A percentile compares a stretch with the other conserved stretches of the same genome.
phyloP scores from a whole-genome alignment of 2,888 invertebrate genomes.

The Physocephala rufipes region DNA sequence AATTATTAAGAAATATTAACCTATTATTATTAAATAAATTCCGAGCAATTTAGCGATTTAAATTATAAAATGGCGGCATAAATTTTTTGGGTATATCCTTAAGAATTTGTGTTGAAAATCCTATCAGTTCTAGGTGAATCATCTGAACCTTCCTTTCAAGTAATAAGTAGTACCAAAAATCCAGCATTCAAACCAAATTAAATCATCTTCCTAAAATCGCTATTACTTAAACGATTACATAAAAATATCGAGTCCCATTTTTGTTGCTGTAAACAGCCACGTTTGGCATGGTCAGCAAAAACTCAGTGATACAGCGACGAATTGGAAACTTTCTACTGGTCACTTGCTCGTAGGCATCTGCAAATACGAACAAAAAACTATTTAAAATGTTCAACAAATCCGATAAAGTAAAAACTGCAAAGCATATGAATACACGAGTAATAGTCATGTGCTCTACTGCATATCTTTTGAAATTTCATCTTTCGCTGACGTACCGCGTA shows the following conservation, averaged over 20 bases:
- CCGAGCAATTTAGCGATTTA: too few relatives aligned
- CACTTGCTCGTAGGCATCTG: slow-evolving; percentile 14
- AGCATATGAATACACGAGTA: not conserved
- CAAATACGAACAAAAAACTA: not conserved
- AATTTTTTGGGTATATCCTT: too few relatives aligned
- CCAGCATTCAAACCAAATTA: too few relatives aligned
- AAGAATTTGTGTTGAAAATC: too few relatives aligned
- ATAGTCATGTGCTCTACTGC: not conserved
- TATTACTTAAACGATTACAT: slow-evolving; percentile 9
- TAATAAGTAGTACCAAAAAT: too few relatives aligned
- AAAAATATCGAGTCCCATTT: slow-evolving; percentile 23
- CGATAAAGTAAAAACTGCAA: not conserved
- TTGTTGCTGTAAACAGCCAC: slow-evolving; percentile 25
- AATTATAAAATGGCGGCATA: too few relatives aligned
- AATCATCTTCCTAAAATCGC: too few relatives aligned
- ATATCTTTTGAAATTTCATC: not conserved
- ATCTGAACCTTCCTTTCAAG: too few relatives aligned
- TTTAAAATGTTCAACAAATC: not conserved
- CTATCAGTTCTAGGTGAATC: too few relatives aligned
- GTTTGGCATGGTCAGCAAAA: slow-evolving; percentile 30
- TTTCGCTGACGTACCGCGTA: slow-evolving; percentile 2
- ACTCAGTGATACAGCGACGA: slow-evolving; percentile 27
- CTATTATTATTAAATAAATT: too few relatives aligned
- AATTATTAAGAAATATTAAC: too few relatives aligned
- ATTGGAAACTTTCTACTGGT: slow-evolving; percentile 8